These are phyloP conservation scores for Theristus sp. DNA, from an alignment of 2,888 invertebrate genomes.

Conservation along the genomic window DNA sequence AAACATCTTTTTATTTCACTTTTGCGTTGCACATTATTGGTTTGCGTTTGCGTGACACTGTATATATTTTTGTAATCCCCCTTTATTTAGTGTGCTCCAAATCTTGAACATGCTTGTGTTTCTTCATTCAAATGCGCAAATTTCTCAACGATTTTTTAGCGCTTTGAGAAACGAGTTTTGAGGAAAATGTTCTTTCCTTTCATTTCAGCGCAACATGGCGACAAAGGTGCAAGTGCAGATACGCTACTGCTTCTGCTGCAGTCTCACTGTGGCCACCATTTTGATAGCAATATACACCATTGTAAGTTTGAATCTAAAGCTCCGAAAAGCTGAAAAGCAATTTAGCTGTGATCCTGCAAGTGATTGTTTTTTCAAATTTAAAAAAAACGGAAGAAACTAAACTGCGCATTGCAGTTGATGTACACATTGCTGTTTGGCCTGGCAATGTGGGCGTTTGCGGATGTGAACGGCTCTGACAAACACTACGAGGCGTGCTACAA, in stretches of 20 bases:
- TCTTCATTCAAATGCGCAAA: too few relatives aligned
- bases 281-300: slow-evolving; percentile 25
- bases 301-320: slow-evolving; percentile 18
- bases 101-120: too few relatives aligned
- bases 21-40: not conserved
- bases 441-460: not conserved
- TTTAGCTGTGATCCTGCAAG: too few relatives aligned
- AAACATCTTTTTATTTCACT: too few relatives aligned
- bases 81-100: too few relatives aligned
- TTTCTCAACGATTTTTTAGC: too few relatives aligned
- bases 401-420: not conserved
- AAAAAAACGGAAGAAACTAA: not conserved
- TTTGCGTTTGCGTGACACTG: not conserved
- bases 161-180: too few relatives aligned
- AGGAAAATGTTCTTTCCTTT: not conserved
- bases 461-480: not conserved
- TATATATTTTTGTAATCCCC: too few relatives aligned
- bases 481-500: not conserved
- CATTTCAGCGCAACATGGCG: not conserved
- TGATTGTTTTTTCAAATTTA: too few relatives aligned
- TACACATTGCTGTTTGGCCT: not conserved
- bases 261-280: slow-evolving; percentile 21
- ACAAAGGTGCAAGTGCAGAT: slow-evolving; percentile 24
- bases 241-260: slow-evolving; percentile 26
- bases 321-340: too few relatives aligned